Evolutionary conservation across 2,797 vertebrate genomes (phyloP).

Genomic region (Smutsia gigantea): DNA sequence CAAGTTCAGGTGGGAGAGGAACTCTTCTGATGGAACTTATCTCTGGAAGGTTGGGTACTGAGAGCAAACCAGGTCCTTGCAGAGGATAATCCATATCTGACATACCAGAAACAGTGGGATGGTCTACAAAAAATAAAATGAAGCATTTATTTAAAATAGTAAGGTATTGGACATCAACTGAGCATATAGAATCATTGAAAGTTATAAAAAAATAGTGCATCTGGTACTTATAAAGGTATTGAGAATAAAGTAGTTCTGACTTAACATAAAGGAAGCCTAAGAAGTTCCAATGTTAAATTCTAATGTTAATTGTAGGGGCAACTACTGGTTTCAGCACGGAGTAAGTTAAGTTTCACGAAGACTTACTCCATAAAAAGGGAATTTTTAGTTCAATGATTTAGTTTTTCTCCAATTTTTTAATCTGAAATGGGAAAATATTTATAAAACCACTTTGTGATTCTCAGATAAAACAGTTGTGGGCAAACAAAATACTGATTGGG

Average conservation of each 20-base stretch:
- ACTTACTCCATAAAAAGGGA: neutral
- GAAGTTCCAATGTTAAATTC: neutral
- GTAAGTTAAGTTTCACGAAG: neutral
- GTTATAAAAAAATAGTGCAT: neutral
- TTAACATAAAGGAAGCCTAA: neutral
- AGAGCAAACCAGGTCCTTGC: conserved; percentile 94
- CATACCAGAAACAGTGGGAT: conserved; percentile 95
- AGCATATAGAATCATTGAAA: neutral
- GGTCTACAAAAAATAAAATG: conserved; percentile 86
- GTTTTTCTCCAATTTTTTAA: conserved; percentile 35
- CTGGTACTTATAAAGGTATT: neutral
- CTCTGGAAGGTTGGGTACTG: conserved; percentile 95
- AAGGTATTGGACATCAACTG: neutral
- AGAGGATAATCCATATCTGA: conserved; percentile 99
- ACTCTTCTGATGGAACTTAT: conserved; percentile 94
- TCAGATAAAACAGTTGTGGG: neutral
- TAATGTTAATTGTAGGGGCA: neutral
- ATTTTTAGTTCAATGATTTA: neutral
- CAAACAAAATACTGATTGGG: neutral
- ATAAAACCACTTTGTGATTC: neutral
- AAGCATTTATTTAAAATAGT: neutral
- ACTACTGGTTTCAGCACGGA: neutral
- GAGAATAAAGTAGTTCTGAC: neutral
- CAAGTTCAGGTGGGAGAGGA: conserved; percentile 96
- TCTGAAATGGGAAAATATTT: conserved; percentile 4